Evolutionary conservation across 2,113 vertebrate species (phyloP).

Genomic region (Strix uralensis): DNA sequence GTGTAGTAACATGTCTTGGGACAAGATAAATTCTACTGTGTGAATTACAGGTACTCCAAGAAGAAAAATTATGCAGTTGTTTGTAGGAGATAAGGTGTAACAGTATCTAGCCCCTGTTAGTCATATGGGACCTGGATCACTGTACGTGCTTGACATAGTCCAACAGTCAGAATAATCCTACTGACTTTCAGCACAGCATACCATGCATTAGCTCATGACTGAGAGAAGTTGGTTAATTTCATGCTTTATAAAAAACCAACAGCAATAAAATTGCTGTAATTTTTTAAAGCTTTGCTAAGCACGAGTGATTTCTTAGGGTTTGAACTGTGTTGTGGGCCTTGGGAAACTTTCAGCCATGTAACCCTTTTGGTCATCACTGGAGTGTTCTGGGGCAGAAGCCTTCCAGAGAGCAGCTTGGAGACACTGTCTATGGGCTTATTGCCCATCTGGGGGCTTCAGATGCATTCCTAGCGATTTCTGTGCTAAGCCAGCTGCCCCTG

Average conservation of each 20-base stretch:
- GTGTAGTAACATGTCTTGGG: neutral
- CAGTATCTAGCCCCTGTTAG: neutral
- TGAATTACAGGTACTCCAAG: neutral
- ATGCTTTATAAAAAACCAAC: neutral
- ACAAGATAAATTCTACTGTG: neutral
- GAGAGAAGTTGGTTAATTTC: neutral
- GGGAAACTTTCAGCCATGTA: neutral
- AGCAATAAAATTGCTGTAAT: neutral
- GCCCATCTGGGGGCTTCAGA: neutral
- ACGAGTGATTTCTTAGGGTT: neutral
- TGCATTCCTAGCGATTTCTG: neutral
- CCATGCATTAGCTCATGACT: neutral
- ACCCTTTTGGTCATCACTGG: neutral
- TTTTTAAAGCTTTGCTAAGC: neutral
- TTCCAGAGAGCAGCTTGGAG: neutral
- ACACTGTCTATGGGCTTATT: neutral
- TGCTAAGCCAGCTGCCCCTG: neutral
- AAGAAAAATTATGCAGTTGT: neutral
- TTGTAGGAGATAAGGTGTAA: neutral
- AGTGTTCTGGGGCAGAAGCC: neutral
- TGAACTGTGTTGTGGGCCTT: neutral
- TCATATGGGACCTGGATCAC: neutral
- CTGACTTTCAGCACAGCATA: neutral
- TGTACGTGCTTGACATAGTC: neutral
- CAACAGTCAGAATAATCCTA: neutral